Conservation (phyloP, 2,113 vertebrate genomes). For the Sylvilagus bachmani region DNA sequence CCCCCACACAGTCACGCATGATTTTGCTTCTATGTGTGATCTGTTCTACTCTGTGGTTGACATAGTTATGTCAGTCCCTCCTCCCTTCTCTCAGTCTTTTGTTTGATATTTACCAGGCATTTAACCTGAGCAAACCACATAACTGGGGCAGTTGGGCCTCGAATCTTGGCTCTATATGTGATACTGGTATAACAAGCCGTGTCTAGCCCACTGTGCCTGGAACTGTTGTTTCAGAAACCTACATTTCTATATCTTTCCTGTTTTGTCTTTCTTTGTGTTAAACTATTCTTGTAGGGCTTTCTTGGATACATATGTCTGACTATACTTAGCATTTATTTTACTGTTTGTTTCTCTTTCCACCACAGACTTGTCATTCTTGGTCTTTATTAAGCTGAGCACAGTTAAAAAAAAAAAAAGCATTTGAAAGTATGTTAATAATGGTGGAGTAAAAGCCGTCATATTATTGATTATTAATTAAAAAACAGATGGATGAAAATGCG, state of each 20-base stretch:
- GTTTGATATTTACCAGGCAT: not conserved
- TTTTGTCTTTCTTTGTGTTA: not conserved
- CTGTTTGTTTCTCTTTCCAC: not conserved
- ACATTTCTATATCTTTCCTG: not conserved
- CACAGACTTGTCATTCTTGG: rapidly evolving
- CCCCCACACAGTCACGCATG: not conserved
- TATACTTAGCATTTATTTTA: not conserved
- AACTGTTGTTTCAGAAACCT: not conserved
- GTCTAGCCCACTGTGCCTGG: no score
- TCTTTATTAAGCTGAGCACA: not conserved
- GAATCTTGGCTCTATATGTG: not conserved
- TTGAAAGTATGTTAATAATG: not conserved
- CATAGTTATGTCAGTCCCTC: rapidly evolving
- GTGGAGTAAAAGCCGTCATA: not conserved
- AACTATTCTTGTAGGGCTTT: not conserved
- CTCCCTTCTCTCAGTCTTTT: not conserved
- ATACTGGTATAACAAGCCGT: no score
- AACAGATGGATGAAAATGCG: not conserved
- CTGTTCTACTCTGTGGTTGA: not conserved
- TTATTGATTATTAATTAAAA: slow-evolving; percentile 34
- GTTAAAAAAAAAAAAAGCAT: not conserved
- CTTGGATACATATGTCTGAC: not conserved
- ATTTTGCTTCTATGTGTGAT: not conserved
- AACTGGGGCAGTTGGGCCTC: not conserved
- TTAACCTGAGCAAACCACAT: not conserved